phyloP scores from a whole-genome alignment of 2,113 vertebrate genomes.

The Bostrychus sinensis region DNA sequence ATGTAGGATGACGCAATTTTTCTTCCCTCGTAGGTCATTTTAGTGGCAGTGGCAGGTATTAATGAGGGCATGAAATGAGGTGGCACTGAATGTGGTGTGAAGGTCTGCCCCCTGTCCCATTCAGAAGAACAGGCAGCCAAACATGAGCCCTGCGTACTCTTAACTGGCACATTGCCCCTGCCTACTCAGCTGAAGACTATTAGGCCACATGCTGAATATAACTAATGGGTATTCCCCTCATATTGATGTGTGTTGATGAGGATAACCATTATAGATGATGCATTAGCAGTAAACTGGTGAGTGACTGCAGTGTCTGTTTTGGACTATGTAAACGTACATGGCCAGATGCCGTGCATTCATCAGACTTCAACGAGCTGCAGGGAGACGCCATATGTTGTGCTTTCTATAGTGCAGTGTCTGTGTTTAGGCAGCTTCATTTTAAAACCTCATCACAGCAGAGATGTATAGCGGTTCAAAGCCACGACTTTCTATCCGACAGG shows the following conservation, averaged over 20 bases:
- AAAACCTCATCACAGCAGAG: background rate
- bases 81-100: slow-evolving; percentile 49
- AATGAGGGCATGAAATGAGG: slow-evolving; percentile 56
- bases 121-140: slow-evolving; percentile 17
- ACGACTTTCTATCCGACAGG: no score
- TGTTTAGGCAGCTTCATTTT: background rate
- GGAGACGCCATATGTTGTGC: background rate
- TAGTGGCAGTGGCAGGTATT: slow-evolving; percentile 55
- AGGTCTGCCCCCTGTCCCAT: slow-evolving; percentile 24
- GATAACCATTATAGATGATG: slow-evolving; percentile 34
- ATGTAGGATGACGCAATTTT: slow-evolving; percentile 53
- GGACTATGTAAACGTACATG: slow-evolving; percentile 20
- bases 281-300: slow-evolving; percentile 41
- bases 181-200: slow-evolving; percentile 46
- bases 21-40: slow-evolving; percentile 61
- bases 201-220: slow-evolving; percentile 31
- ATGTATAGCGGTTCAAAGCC: no score
- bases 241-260: slow-evolving; percentile 17
- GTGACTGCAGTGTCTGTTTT: slow-evolving; percentile 6
- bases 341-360: slow-evolving; percentile 25
- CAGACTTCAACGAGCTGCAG: slow-evolving; percentile 4
- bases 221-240: slow-evolving; percentile 37
- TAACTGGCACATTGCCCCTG: slow-evolving; percentile 12
- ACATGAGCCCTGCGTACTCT: slow-evolving; percentile 25
- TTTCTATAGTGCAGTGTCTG: background rate